Conservation (phyloP, 1,140 invertebrate genomes). For the Atta texana region DNA sequence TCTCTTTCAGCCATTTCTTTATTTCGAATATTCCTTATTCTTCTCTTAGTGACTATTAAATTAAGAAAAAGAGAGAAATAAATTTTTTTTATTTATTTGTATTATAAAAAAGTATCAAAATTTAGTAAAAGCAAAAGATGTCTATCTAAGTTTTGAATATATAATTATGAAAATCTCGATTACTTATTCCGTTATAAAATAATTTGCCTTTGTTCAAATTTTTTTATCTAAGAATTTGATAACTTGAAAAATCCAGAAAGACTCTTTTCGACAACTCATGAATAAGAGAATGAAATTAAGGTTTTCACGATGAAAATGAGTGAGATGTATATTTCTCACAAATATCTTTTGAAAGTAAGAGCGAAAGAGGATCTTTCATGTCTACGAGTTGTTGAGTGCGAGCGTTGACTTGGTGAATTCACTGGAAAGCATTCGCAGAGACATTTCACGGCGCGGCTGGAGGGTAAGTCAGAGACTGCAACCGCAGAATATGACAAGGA, state of each 20-base stretch:
- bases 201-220: not conserved
- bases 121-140: not conserved
- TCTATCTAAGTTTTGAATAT: not conserved
- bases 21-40: not conserved
- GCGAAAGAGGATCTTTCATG: slow-evolving; percentile 16
- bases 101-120: not conserved
- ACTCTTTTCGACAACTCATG: not conserved
- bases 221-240: not conserved
- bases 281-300: slow-evolving; percentile 19
- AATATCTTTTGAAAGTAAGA: slow-evolving; percentile 20
- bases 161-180: not conserved
- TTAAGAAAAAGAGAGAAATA: not conserved
- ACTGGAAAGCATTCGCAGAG: slow-evolving; percentile 25
- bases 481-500: slow-evolving; percentile 81
- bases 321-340: slow-evolving; percentile 9
- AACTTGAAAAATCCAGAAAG: not conserved
- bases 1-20: not conserved
- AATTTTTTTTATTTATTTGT: not conserved
- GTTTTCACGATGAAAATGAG: slow-evolving; percentile 17
- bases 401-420: slow-evolving; percentile 41
- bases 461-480: slow-evolving; percentile 72
- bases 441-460: slow-evolving; percentile 60
- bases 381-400: not conserved
- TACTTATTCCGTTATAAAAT: not conserved
- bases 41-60: not conserved